A percentile compares a stretch with the other conserved stretches of the same genome.
Conservation (phyloP, 2,797 vertebrate species). For the Otolemur crassicaudatus region DNA sequence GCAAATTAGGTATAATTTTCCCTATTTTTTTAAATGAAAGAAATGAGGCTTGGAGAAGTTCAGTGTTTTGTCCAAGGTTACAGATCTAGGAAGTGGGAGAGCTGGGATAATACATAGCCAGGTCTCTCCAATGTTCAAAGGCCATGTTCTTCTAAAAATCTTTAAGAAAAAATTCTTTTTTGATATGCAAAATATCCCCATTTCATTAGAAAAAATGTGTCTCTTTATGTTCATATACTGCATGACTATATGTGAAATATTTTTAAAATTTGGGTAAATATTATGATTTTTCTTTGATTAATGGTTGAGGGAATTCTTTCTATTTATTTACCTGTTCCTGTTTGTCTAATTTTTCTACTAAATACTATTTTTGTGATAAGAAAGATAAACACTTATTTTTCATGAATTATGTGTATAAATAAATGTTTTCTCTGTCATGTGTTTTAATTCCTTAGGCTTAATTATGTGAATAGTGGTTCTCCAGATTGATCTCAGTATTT, state of each 20-base stretch:
- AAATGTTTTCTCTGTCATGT: neutral
- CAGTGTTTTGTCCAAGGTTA: neutral
- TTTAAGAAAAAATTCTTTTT: neutral
- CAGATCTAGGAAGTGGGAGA: neutral
- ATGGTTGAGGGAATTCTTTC: neutral
- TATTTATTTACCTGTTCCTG: neutral
- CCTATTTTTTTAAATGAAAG: neutral
- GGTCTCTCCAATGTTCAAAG: neutral
- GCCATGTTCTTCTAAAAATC: neutral
- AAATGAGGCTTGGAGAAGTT: neutral
- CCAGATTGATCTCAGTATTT: neutral
- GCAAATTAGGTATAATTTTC: neutral
- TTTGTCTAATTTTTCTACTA: neutral
- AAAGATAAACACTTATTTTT: neutral
- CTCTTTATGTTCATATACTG: neutral
- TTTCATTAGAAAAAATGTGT: neutral
- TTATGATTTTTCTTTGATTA: neutral
- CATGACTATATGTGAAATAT: neutral
- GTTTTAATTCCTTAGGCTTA: neutral
- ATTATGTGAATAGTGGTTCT: neutral
- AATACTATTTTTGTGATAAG: neutral
- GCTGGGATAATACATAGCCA: neutral
- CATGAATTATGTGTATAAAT: neutral
- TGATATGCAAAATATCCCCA: neutral
- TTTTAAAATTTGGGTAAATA: conserved; percentile 15